Base-by-base conservation (phyloP, 2,113 vertebrate genomes). In the Toxostoma redivivum region DNA sequence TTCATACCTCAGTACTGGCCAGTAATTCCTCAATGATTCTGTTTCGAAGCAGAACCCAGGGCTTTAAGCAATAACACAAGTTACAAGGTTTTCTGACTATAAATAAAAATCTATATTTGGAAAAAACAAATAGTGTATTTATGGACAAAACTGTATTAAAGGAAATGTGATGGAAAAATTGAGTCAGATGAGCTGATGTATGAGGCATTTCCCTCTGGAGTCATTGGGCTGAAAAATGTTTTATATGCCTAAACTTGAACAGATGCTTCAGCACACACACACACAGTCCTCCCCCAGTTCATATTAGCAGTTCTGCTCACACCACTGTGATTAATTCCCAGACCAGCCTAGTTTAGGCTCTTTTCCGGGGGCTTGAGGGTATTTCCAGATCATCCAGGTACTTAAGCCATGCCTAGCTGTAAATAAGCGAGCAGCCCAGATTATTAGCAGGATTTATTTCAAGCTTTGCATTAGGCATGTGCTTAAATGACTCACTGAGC, bases 141-240 rank as follows among this genome's bases (percentile, higher is more conserved):
- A 86, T 93, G 93, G 81, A 82, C 78, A 90, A 88, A 78, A 72
- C 57, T 92, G 86, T 90, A 95, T 65, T 80, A 95, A 91, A 95
- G 93, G 93, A 92, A 97, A 92, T 95, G 90, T 78, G 94, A 97
- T 98, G 97, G 97, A 98, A 98, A 98, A 97, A 97, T 83, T 96
- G 96, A 97, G 95, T 97, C 95, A 87, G 94, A 95, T 97, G 97
- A 97, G 92, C 92, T 97, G 96, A 94, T 97, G 95, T 96, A 85
- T 53, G 88, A 97, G 94, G 89, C 92, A 96, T 97, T 97, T 97
- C 94, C 96, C 96, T 83, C 28, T 96, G 95, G 92, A 96, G 78
- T 96, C 92, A 96, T 3, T 96, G 91, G 73, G 70, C 85, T 97
- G 82, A 97, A 96, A 97, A 96, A 96, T 94, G 82, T 92, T 84